Conservation (phyloP, 1,140 invertebrate genomes). For the Euwallacea fornicatus region DNA sequence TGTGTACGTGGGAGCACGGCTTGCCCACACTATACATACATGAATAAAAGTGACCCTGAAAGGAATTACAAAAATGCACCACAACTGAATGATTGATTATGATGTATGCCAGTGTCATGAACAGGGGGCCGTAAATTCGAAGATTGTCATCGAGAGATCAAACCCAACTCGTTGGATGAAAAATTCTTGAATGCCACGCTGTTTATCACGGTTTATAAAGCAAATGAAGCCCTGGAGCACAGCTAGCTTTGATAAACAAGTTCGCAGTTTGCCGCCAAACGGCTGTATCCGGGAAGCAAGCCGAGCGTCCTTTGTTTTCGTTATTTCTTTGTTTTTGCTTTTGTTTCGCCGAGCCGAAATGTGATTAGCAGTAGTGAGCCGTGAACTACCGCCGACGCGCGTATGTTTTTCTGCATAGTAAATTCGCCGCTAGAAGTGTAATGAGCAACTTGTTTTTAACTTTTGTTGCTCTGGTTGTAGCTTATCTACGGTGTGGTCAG, state of each 20-base stretch:
- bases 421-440: background rate
- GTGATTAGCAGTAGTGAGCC: conserved; percentile 22
- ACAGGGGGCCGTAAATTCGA: background rate
- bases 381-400: conserved; percentile 1
- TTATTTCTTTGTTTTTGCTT: conserved; percentile 30
- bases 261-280: conserved; percentile 36
- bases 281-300: conserved; percentile 34
- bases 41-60: no score
- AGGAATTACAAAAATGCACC: no score
- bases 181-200: conserved; percentile 12
- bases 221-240: conserved; percentile 37
- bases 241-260: conserved; percentile 38
- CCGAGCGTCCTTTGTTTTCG: conserved; percentile 18
- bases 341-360: conserved; percentile 26
- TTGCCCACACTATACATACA: no score
- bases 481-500: no score
- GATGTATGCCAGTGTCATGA: no score
- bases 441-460: background rate
- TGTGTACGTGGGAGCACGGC: no score
- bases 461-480: background rate
- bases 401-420: conserved; percentile 11
- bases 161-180: background rate
- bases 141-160: conserved; percentile 22
- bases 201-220: conserved; percentile 39
- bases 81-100: no score